Evolutionary conservation across 2,113 vertebrate genomes (phyloP), one percentile per base, ranked within the genome.

Genomic region (Oostethus manadensis): DNA sequence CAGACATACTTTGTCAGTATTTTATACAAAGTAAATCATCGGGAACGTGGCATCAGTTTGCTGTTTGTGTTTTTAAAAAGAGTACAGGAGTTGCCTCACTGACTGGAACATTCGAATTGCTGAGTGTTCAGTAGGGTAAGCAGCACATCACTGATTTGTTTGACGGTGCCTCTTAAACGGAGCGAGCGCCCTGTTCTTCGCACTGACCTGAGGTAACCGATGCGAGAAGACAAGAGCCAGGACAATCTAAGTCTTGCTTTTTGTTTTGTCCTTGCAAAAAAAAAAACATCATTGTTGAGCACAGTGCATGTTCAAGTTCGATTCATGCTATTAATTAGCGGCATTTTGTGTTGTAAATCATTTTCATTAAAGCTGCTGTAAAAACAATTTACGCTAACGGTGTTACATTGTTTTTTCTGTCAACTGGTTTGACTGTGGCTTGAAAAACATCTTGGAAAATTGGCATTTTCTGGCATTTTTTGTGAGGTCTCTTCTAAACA

Each of bases 281-380:
- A 23, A 40, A 4, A 54, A 54, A 38, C 14, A 3, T 1, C 4
- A 3, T 10, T 33, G 51, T 33, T 33, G 51, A 15, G 15, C 47
- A 9, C 22, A 17, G 2, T 29, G 48, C 66, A 49, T 65, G 18
- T 69, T 20, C 66, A 20, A 81, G 74, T 70, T 66, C 50, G 50
- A 68, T 77, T 11, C 35, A 66, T 48, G 56, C 51, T 51, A 70
- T 68, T 53, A 78, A 80, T 64, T 78, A 62, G 33, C 73, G 65
- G 68, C 69, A 82, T 63, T 84, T 78, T 79, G 51, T 83, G 83
- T 77, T 85, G 75, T 81, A 81, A 80, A 84, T 78, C 60, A 56
- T 82, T 88, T 85, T 75, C 76, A 86, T 83, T 84, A 82, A 88
- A 88, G 59, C 70, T 75, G 63, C 71, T 81, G 46, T 63, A 48